Evolutionary conservation across 2,797 vertebrate species (phyloP).

Genomic region (Phataginus tricuspis): DNA sequence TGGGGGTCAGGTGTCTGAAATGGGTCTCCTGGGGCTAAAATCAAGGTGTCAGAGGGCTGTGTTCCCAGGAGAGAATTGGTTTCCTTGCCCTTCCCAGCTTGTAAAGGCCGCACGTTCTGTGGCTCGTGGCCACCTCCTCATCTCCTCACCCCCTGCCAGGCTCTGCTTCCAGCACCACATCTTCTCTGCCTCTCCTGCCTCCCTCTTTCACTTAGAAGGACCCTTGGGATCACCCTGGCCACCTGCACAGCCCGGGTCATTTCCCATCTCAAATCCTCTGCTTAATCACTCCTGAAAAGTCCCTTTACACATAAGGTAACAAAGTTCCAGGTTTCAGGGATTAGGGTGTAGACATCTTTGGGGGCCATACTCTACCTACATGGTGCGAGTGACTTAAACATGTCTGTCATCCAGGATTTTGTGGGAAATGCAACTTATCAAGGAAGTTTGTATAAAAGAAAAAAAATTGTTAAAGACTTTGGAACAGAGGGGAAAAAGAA

Average conservation of each 20-base stretch:
- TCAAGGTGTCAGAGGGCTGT: background rate
- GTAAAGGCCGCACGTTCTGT: rapidly evolving
- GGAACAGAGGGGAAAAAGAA: background rate
- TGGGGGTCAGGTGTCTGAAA: background rate
- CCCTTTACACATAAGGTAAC: background rate
- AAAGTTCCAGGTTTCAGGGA: background rate
- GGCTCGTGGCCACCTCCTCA: background rate
- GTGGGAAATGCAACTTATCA: background rate
- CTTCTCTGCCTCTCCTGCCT: background rate
- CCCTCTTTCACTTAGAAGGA: background rate
- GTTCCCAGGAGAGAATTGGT: background rate
- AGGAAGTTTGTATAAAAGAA: background rate
- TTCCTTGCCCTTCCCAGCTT: background rate
- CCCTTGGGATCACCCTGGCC: too few species aligned
- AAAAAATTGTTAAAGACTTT: background rate
- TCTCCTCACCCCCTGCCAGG: too few species aligned
- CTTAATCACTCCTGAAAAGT: background rate
- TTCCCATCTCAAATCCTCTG: background rate
- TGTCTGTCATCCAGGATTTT: background rate
- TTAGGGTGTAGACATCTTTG: background rate
- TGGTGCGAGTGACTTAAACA: background rate
- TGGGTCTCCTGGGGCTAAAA: background rate
- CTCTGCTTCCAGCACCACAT: background rate
- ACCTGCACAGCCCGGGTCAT: background rate
- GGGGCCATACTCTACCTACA: background rate